A percentile compares a stretch with the other conserved stretches of the same genome.
These are phyloP conservation scores for Chloroceryle inda DNA, from an alignment of 2,797 vertebrate genomes.

Conservation along the genomic window DNA sequence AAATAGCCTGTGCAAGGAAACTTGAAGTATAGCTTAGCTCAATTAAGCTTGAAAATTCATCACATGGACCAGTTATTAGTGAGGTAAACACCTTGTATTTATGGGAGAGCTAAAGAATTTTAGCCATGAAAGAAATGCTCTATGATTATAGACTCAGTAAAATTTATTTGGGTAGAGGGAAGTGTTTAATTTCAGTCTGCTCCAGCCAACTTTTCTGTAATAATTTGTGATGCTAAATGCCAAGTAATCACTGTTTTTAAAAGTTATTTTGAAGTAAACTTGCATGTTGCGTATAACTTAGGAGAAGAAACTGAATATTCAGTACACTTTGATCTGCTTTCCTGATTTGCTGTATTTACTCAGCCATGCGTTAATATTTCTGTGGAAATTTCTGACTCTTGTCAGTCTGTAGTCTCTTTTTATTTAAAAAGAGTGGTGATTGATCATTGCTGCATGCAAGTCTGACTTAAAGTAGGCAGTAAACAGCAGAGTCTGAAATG, in stretches of 20 bases:
- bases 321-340: not conserved
- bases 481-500: not conserved
- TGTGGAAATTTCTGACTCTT: not conserved
- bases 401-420: not conserved
- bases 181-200: conserved; percentile 41
- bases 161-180: not conserved
- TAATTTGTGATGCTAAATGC: not conserved
- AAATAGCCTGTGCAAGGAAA: not conserved
- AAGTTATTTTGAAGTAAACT: conserved; percentile 21
- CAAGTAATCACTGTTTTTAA: conserved; percentile 10
- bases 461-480: not conserved
- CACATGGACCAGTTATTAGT: not conserved
- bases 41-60: not conserved
- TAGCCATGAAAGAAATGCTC: conserved; percentile 13
- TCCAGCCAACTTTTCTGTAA: conserved; percentile 3
- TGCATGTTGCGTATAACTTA: not conserved
- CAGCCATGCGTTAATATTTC: not conserved
- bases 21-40: not conserved
- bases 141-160: conserved; percentile 21
- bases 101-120: conserved; percentile 38
- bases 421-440: not conserved
- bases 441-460: not conserved
- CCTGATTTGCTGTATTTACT: not conserved
- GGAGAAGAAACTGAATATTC: conserved; percentile 11
- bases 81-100: conserved; percentile 8